phyloP scores from a whole-genome alignment of 1,140 invertebrate species.

The Acromyrmex echinatior region DNA sequence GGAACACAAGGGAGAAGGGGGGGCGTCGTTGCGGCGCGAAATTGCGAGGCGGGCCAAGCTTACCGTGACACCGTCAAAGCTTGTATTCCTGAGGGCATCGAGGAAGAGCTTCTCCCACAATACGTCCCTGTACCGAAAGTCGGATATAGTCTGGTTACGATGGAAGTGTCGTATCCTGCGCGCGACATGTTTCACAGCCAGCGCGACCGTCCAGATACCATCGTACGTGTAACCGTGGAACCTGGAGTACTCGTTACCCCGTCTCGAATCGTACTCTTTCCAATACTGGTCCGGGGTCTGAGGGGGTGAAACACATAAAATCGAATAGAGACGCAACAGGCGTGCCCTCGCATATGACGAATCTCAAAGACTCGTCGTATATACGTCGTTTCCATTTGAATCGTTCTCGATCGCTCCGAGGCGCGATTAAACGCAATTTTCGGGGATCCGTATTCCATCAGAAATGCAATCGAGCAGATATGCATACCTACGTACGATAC shows the following conservation, averaged over 20 bases:
- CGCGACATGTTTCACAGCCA: constrained; percentile 95
- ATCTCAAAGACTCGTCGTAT: constrained; percentile 17
- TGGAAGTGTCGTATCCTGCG: constrained; percentile 89
- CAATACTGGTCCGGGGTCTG: constrained; percentile 96
- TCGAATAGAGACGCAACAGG: constrained; percentile 39
- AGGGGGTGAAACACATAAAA: background rate
- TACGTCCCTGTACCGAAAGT: constrained; percentile 94
- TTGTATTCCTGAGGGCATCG: constrained; percentile 95
- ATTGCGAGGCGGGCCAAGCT: constrained; percentile 78
- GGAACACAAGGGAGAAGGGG: background rate
- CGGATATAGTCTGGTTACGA: constrained; percentile 91
- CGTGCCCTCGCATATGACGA: constrained; percentile 16
- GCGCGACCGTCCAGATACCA: constrained; percentile 98
- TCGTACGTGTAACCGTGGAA: constrained; percentile 99
- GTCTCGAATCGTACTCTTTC: constrained; percentile 92
- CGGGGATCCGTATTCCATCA: background rate
- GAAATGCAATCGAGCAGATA: background rate
- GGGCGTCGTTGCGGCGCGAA: constrained; percentile 13
- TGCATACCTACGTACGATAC: background rate
- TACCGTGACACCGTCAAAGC: constrained; percentile 97
- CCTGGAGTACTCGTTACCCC: constrained; percentile 94
- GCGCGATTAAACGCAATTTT: constrained; percentile 62
- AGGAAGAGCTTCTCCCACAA: constrained; percentile 96
- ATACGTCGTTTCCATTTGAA: constrained; percentile 32
- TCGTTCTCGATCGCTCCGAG: constrained; percentile 33